Evolutionary conservation across 2,113 vertebrate genomes (phyloP), one percentile per base, ranked within the genome.

Genomic region (Brachypteracias leptosomus): DNA sequence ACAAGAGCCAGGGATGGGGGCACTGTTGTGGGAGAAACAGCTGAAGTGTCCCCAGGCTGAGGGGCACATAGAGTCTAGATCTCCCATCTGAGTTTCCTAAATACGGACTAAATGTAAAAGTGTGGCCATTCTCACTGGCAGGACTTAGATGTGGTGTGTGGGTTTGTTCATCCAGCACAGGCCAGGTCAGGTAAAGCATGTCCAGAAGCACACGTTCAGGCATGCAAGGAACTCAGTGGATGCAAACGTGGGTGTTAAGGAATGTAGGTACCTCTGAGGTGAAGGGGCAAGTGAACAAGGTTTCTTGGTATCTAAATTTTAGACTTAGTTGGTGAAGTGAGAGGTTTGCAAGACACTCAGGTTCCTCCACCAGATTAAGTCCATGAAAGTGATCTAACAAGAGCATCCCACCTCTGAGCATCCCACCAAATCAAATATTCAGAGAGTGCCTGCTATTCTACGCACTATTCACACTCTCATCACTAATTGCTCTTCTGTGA

Each of bases 171-270:
- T 16, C 49, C 55, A 87, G 73, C 65, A 81, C 35, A 57, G 86
- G 52, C 83, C 76, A 86, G 44, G 81, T 73, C 83, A 74, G 38
- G 80, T 75, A 93, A 89, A 92, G 80, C 86, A 40, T 90, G 95
- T 92, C 95, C 96, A 96, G 72, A 87, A 92, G 61, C 86, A 91
- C 91, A 65, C 4, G 95, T 89, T 86, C 73, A 87, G 94, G 87
- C 95, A 91, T 9, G 96, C 89, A 78, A 75, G 73, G 80, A 97
- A 89, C 93, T 97, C 84, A 9, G 55, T 88, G 88, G 92, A 96
- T 90, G 36, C 33, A 80, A 90, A 80, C 18, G 66, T 95, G 93
- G 96, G 94, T 91, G 93, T 94, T 91, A 85, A 95, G 84, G 95
- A 92, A 97, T 97, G 94, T 79, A 81, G 77, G 84, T 33, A 95